Evolutionary conservation across 2,797 vertebrate species (phyloP).

Genomic region (Ptychobarbus kaznakovi): DNA sequence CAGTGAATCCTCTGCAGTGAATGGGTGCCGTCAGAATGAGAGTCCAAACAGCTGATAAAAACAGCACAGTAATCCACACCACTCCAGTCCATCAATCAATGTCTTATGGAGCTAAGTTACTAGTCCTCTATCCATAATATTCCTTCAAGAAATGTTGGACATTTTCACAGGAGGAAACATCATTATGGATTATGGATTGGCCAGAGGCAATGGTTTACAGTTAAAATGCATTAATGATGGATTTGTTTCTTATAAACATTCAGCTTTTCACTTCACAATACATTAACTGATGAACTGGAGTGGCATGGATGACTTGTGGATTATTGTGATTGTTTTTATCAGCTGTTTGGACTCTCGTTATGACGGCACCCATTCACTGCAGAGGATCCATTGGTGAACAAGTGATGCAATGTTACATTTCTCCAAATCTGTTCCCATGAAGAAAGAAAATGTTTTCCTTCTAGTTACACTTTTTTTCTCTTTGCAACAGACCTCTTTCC

Average conservation of each 20-base stretch:
- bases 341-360: not conserved
- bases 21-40: too few species aligned
- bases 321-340: not conserved
- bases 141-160: not conserved
- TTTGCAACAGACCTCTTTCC: slow-evolving; percentile 88
- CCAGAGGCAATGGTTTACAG: not conserved
- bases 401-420: not conserved
- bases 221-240: not conserved
- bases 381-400: not conserved
- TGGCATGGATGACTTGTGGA: not conserved
- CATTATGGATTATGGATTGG: too few species aligned
- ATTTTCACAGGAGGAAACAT: not conserved
- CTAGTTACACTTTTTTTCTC: not conserved
- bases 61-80: too few species aligned
- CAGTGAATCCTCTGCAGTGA: too few species aligned
- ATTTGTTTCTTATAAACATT: not conserved
- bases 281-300: not conserved
- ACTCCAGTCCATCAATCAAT: too few species aligned
- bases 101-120: too few species aligned
- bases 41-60: too few species aligned
- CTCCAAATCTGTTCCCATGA: too few species aligned
- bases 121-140: too few species aligned
- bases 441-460: too few species aligned
- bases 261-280: not conserved
- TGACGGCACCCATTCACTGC: not conserved